Base-by-base conservation (phyloP, 1,140 invertebrate species). In the Hycleus phaleratus region DNA sequence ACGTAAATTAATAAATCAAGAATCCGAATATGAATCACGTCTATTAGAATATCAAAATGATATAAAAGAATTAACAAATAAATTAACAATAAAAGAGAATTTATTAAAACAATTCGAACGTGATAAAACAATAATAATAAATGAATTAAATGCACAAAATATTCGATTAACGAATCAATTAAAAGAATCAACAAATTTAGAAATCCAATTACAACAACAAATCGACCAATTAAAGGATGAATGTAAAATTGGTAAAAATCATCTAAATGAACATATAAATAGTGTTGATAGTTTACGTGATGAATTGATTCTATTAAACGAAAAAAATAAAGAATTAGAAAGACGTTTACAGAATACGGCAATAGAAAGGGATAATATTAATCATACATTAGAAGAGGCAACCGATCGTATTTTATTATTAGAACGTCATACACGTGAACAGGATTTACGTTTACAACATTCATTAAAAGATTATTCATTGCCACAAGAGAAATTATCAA, bases 91-190 rank as follows among this genome's bases (percentile, higher is more conserved):
- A 44, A 81, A 83, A 66, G 82, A 88, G 61, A 77, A 77, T 42
- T 74, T 80, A 9, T 73, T 83, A 26, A 82, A 81, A 62, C 84
- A 88, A 72, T 83, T 82, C 44, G 92, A 95, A 68, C 82, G 87
- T 72, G 83, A 92, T 72, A 86, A 89, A 75, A 78, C 79, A 61
- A 63, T 78, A 8, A 71, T 83, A 8, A 87, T 97, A 32, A 80
- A 85, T 7, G 91, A 95, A 69, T 79, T 97, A 43, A 91, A 88
- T 12, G 87, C 91, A 59, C 93, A 97, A 74, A 97, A 96, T 74
- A 86, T 90, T 11, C 79, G 92, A 48, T 80, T 97, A 4, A 93
- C 91, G 3, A 80, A 83, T 38, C 91, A 96, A 74, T 81, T 97
- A 26, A 88, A 91, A 74, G 87, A 70, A 60, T 63, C 65, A n/a